Evolutionary conservation across 2,888 invertebrate genomes (phyloP).

Genomic region (Nezara viridula): DNA sequence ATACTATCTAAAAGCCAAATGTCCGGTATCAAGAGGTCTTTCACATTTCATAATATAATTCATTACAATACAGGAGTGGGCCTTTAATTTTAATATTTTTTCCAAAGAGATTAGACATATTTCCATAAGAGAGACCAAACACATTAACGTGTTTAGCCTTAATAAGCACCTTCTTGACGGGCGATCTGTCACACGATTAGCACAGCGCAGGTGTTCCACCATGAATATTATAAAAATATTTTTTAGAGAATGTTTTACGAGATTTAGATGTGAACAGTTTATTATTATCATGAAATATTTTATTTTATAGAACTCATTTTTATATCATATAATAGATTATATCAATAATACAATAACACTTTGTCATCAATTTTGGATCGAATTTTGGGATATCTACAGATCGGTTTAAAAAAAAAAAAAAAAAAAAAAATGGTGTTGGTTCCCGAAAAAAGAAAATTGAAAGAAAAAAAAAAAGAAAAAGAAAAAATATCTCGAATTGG

Average conservation of each 20-base stretch:
- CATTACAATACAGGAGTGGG: neutral
- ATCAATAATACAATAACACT: too few species aligned
- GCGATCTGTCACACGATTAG: slow-evolving; percentile 43
- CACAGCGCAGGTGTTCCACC: neutral
- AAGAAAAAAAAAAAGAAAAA: too few species aligned
- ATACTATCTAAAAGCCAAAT: slow-evolving; percentile 13
- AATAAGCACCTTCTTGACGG: slow-evolving; percentile 26
- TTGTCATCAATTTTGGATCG: too few species aligned
- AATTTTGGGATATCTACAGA: too few species aligned
- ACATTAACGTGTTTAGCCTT: slow-evolving; percentile 24
- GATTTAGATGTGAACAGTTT: too few species aligned
- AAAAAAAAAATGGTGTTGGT: too few species aligned
- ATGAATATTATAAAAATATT: neutral
- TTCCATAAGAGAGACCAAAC: neutral
- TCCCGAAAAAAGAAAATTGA: too few species aligned
- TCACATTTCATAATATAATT: slow-evolving; percentile 17
- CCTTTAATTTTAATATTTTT: slow-evolving; percentile 18
- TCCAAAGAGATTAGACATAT: slow-evolving; percentile 13
- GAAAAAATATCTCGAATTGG: too few species aligned
- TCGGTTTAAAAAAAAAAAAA: too few species aligned
- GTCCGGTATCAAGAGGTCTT: slow-evolving; percentile 2
- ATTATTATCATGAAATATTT: too few species aligned
- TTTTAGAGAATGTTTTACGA: neutral
- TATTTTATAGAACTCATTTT: too few species aligned
- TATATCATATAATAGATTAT: too few species aligned